A percentile compares a stretch with the other conserved stretches of the same genome.
Conservation (phyloP, 2,797 vertebrate genomes). For the Betta splendens region DNA sequence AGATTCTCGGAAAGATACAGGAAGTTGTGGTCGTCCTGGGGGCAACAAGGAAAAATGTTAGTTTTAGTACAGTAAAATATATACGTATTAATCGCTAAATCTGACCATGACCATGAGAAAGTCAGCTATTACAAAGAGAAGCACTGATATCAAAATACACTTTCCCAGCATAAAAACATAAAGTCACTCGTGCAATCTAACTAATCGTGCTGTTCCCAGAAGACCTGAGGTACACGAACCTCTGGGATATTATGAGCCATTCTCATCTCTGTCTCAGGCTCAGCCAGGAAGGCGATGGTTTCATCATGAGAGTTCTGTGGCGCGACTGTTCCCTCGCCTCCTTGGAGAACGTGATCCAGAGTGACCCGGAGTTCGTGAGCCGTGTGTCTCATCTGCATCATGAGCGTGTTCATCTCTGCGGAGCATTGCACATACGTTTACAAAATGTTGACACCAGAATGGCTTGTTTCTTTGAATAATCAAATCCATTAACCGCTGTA, state of each 20-base stretch:
- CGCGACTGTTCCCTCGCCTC: constrained; percentile 41
- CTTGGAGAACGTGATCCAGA: constrained; percentile 74
- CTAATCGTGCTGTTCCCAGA: not conserved
- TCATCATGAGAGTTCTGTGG: constrained; percentile 58
- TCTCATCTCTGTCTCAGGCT: constrained; percentile 59
- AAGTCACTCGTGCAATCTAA: constrained; percentile 1
- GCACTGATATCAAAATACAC: not conserved
- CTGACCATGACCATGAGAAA: not conserved
- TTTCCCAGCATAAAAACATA: not conserved
- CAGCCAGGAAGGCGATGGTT: constrained; percentile 53
- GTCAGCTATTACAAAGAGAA: not conserved
- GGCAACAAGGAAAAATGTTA: not conserved
- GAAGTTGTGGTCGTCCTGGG: constrained; percentile 66
- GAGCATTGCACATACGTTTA: constrained; percentile 7
- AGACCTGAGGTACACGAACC: constrained; percentile 34
- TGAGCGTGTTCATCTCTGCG: constrained; percentile 80
- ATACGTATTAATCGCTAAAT: not conserved
- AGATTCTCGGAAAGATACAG: constrained; percentile 73
- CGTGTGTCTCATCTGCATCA: constrained; percentile 82
- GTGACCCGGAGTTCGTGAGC: constrained; percentile 76
- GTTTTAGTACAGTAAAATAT: not conserved
- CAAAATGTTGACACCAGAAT: not conserved
- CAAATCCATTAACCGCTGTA: not conserved
- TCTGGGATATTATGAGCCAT: constrained; percentile 55
- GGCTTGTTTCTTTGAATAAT: not conserved